phyloP scores from a whole-genome alignment of 2,888 invertebrate species.

The Meloe dianella region DNA sequence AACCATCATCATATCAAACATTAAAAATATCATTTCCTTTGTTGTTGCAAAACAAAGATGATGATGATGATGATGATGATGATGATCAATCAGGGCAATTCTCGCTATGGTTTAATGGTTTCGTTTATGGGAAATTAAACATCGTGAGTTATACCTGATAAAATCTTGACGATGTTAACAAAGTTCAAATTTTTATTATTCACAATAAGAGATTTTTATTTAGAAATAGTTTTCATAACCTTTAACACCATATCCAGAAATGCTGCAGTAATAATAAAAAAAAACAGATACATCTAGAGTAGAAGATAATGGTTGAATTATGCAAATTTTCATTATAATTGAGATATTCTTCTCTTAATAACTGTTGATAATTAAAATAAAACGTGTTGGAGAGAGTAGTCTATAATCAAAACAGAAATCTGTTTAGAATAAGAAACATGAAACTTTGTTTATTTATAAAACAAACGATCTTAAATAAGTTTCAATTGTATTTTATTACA shows the following conservation, averaged over 20 bases:
- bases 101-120: constrained; percentile 41
- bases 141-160: constrained; percentile 45
- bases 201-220: background rate
- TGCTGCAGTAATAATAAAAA: too few species aligned
- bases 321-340: too few species aligned
- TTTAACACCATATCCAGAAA: background rate
- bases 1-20: constrained; percentile 6
- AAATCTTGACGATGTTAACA: constrained; percentile 34
- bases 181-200: constrained; percentile 27
- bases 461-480: constrained; percentile 30
- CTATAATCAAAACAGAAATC: background rate
- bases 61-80: background rate
- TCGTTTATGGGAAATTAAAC: constrained; percentile 45
- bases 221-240: background rate
- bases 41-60: background rate
- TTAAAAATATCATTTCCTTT: too few species aligned
- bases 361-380: background rate
- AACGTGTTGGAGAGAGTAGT: background rate
- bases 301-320: too few species aligned
- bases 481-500: constrained; percentile 33
- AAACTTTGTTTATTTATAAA: constrained; percentile 33
- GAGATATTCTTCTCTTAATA: too few species aligned
- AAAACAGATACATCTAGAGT: too few species aligned
- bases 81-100: constrained; percentile 8
- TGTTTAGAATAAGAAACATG: constrained; percentile 32